A percentile compares a stretch with the other conserved stretches of the same genome.
Conservation (phyloP, 2,888 invertebrate species). For the Cryptocheilus praepositus region DNA sequence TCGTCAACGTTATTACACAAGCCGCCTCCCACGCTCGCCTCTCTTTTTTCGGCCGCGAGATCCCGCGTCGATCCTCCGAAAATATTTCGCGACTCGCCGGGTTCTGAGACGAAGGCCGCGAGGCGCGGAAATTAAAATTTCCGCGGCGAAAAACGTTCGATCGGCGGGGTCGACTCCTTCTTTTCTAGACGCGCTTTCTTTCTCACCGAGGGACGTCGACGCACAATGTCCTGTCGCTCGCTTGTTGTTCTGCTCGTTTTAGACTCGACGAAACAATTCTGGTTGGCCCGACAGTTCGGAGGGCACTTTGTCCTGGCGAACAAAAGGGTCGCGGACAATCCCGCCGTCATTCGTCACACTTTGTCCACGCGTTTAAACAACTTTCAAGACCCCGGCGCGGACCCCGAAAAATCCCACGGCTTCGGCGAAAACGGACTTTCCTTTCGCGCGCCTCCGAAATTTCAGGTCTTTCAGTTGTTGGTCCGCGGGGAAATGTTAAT, state of each 20-base stretch:
- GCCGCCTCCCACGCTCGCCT: conserved; percentile 38
- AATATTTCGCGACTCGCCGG: no score
- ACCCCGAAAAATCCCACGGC: no score
- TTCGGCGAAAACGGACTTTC: no score
- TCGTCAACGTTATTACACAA: conserved; percentile 47
- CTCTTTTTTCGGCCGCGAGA: conserved; percentile 22
- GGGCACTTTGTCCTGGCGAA: conserved; percentile 24
- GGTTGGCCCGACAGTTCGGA: conserved; percentile 24
- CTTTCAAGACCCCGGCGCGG: not conserved
- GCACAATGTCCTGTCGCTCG: not conserved
- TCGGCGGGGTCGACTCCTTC: no score
- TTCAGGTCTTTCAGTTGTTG: no score
- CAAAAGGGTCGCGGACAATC: conserved; percentile 34
- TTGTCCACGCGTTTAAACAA: conserved; percentile 5
- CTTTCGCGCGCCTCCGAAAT: no score
- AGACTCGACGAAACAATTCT: conserved; percentile 31
- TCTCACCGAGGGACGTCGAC: no score
- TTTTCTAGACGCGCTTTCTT: no score
- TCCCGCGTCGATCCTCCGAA: conserved; percentile 1
- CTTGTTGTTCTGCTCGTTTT: conserved; percentile 32
- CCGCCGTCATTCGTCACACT: conserved; percentile 31
- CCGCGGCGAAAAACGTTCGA: no score
- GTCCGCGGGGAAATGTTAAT: no score
- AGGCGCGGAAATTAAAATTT: no score
- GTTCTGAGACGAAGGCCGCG: no score